Evolutionary conservation across 2,888 invertebrate species (phyloP).

Genomic region (Spilarctia lutea): DNA sequence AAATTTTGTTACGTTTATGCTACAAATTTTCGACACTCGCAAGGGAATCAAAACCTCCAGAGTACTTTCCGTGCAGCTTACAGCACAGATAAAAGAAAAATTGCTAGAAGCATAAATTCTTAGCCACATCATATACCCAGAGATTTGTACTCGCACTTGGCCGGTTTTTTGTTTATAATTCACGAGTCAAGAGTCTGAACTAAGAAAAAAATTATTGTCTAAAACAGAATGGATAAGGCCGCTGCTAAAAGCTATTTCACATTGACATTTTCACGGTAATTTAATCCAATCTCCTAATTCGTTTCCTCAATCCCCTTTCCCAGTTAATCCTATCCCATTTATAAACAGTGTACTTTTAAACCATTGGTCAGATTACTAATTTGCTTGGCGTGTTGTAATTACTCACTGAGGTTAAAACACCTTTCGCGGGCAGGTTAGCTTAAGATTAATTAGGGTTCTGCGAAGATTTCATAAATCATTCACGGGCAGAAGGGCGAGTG

Average conservation of each 20-base stretch:
- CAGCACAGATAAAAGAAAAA: too few relatives aligned
- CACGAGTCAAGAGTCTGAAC: too few relatives aligned
- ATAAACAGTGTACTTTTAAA: conserved; percentile 27
- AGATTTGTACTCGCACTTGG: too few relatives aligned
- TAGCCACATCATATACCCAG: too few relatives aligned
- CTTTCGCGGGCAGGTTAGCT: conserved; percentile 56
- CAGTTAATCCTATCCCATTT: conserved; percentile 9
- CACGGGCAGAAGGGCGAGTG: conserved; percentile 16
- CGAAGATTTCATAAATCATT: conserved; percentile 63
- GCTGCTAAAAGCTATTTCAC: neutral
- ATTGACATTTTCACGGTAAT: neutral
- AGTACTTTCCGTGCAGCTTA: too few relatives aligned
- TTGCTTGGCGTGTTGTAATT: conserved; percentile 49
- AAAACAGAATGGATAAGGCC: neutral
- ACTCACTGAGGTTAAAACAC: conserved; percentile 45
- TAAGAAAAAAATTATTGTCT: neutral
- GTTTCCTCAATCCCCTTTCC: conserved; percentile 1
- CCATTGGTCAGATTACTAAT: conserved; percentile 39
- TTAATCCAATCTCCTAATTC: conserved; percentile 2
- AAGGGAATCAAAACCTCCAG: too few relatives aligned
- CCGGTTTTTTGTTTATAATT: too few relatives aligned
- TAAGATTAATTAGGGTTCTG: conserved; percentile 59
- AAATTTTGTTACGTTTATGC: too few relatives aligned
- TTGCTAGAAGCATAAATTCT: too few relatives aligned
- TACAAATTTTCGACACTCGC: too few relatives aligned